These are phyloP conservation scores for Nipponacmea schrenckii DNA, from an alignment of 2,888 invertebrate species.

Conservation along the genomic window DNA sequence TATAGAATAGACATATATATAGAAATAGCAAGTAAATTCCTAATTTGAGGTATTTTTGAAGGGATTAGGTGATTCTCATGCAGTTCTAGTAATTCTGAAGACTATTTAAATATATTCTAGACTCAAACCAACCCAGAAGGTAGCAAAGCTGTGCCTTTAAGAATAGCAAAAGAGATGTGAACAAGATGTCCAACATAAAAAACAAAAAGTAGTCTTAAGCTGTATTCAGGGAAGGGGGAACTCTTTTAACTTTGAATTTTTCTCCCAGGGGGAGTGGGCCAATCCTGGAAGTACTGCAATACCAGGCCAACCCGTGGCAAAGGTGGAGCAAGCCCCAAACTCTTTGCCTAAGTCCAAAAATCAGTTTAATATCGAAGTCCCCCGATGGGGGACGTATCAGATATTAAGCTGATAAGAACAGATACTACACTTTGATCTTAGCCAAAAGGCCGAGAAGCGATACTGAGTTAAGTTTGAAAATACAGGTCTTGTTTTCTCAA, in stretches of 20 bases:
- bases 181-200: too few relatives aligned
- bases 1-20: too few relatives aligned
- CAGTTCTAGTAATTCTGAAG: too few relatives aligned
- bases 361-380: conserved; percentile 60
- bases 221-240: not conserved
- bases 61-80: too few relatives aligned
- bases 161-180: too few relatives aligned
- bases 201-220: too few relatives aligned
- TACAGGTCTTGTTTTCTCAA: too few relatives aligned
- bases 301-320: conserved; percentile 76
- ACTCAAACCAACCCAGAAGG: too few relatives aligned
- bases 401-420: conserved; percentile 79
- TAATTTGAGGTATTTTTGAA: too few relatives aligned
- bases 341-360: conserved; percentile 58
- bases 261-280: conserved; percentile 37
- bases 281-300: conserved; percentile 76
- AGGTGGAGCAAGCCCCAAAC: conserved; percentile 76
- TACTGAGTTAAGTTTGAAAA: conserved; percentile 14
- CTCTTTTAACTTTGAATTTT: conserved; percentile 22
- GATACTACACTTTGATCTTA: conserved; percentile 69
- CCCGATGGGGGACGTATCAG: conserved; percentile 74
- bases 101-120: too few relatives aligned
- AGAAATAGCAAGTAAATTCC: too few relatives aligned
- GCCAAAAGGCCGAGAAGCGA: conserved; percentile 40
- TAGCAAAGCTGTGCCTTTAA: too few relatives aligned